Evolutionary conservation across 2,888 invertebrate species (phyloP), one percentile per base, ranked within the genome.

Genomic region (Conchocele bisecta): DNA sequence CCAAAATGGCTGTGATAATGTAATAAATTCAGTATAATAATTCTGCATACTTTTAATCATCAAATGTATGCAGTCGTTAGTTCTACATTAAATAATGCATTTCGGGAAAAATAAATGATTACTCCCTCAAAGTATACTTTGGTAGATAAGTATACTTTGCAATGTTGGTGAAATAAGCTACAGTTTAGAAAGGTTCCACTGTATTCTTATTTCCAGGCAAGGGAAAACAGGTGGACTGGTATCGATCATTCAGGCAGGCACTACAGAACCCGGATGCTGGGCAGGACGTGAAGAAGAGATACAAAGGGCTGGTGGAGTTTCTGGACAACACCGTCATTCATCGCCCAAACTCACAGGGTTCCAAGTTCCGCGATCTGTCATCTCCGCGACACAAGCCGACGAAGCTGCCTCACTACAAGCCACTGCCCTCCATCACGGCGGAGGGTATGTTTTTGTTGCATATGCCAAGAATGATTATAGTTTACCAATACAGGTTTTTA

Each of bases 261-360:
- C 71, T 89, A 13, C 69, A 80, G 42, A 83, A 84, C 44, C 86
- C 88, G n/a, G 83, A 86, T 33, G 85, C 82, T 7, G 79, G 78
- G 17, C 61, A 70, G 20, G 85, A 85, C 39, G 72, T 81, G 13
- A 79, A 72, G 44, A 82, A 82, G 54, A 71, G 85, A 60, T 89
- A 88, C 69, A 78, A 81, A 56, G 70, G 81, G 17, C 79, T 89
- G 9, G 87, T 88, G 20, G 87, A 88, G 28, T 89, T 89, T 46
- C 79, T 89, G 6, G 89, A 89, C 68, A 89, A 88, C 68, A 88
- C 89, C 5, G 84, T 89, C 29, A 88, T 89, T 39, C 86, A 86
- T 56, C 75, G 86, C 35, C 88, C 88, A 24, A 81, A 75, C 1
- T 86, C 86, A 4, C 86, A 85, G 50, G 77, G 78, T 11, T 70